A percentile compares a stretch with the other conserved stretches of the same genome.
Evolutionary conservation across 2,113 vertebrate genomes (phyloP).

Genomic region (Electrona antarctica): DNA sequence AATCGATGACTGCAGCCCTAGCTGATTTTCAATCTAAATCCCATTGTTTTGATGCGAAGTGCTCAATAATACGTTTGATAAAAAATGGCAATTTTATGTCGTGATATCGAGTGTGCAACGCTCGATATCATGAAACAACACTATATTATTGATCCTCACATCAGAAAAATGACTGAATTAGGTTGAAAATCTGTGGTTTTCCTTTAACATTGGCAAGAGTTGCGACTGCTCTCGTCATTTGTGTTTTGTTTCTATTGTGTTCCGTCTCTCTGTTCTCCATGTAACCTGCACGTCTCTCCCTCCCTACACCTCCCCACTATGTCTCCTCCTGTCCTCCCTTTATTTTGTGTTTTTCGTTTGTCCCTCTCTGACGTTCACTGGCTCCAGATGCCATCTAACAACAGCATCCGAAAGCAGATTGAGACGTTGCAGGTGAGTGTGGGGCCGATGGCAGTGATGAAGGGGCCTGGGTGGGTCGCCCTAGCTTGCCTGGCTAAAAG

Average conservation of each 20-base stretch:
- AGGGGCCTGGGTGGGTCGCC: conserved; percentile 23
- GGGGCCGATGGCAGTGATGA: conserved; percentile 36
- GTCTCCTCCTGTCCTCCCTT: conserved; percentile 70
- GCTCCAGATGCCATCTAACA: conserved; percentile 99
- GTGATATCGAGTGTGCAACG: too few species aligned
- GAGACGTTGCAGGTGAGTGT: conserved; percentile 99
- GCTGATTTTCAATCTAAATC: too few species aligned
- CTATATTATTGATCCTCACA: too few species aligned
- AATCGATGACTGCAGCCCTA: too few species aligned
- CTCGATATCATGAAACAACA: too few species aligned
- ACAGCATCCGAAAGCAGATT: conserved; percentile 99
- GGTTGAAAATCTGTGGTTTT: too few species aligned
- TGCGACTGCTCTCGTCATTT: conserved; percentile 32
- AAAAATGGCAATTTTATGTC: too few species aligned
- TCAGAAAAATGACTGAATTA: too few species aligned
- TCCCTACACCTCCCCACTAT: conserved; percentile 73
- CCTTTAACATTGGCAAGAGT: conserved; percentile 25
- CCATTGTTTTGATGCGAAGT: too few species aligned
- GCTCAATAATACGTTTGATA: too few species aligned
- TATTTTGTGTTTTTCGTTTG: conserved; percentile 79
- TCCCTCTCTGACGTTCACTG: conserved; percentile 90
- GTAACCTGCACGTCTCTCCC: conserved; percentile 76
- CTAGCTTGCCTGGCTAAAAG: background rate
- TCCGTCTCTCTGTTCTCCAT: conserved; percentile 77
- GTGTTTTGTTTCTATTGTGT: conserved; percentile 57